These are phyloP conservation scores for Synergus itoensis DNA, from an alignment of 2,888 invertebrate species.

Conservation along the genomic window DNA sequence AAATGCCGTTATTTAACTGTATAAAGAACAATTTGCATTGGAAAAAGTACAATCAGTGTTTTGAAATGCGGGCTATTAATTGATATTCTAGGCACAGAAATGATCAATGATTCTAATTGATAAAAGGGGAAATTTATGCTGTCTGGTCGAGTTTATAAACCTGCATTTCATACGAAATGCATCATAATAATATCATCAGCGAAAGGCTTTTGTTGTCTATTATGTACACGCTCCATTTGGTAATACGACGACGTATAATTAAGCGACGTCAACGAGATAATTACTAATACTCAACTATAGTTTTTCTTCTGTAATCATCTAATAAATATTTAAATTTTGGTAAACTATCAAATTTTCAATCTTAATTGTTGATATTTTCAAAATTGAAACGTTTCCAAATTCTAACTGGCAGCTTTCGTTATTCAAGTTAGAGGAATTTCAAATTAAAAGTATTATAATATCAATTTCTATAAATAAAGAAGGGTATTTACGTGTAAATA, in stretches of 20 bases:
- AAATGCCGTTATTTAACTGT: not conserved
- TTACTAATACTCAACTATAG: not conserved
- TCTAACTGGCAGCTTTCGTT: no score
- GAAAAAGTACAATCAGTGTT: conserved; percentile 1
- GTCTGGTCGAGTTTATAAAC: not conserved
- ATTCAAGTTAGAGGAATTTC: no score
- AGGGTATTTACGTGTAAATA: not conserved
- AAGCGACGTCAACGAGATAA: not conserved
- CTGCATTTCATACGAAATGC: not conserved
- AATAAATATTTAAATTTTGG: not conserved
- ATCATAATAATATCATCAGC: not conserved
- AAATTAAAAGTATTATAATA: no score
- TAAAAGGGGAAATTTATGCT: not conserved
- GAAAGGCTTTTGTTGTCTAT: conserved; percentile 1
- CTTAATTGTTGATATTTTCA: no score
- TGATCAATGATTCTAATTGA: not conserved
- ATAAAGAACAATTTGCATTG: not conserved
- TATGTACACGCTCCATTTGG: not conserved
- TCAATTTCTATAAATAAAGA: no score
- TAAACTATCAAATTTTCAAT: no score
- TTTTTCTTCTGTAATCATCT: not conserved
- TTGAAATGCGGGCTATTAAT: not conserved
- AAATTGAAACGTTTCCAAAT: no score
- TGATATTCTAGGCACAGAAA: not conserved
- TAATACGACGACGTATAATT: not conserved